A percentile compares a stretch with the other conserved stretches of the same genome.
Evolutionary conservation across 2,888 invertebrate genomes (phyloP).

Genomic region (Bibio marci): DNA sequence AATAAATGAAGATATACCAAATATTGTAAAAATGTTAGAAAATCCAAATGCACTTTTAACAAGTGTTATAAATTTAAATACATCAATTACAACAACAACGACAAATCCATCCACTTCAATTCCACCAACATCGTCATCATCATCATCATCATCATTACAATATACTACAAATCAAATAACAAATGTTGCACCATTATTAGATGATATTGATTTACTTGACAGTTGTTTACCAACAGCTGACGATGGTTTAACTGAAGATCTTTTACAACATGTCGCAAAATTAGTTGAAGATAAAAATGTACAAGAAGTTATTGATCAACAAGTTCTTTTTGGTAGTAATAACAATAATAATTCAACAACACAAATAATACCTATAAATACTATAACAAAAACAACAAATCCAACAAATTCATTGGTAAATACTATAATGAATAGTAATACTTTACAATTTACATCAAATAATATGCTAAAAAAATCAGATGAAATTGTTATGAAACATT

Average conservation of each 20-base stretch:
- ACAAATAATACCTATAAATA: too few relatives aligned
- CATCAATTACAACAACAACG: neutral
- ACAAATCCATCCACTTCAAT: neutral
- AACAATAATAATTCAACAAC: neutral
- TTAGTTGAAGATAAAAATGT: conserved; percentile 51
- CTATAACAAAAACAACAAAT: neutral
- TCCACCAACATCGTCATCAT: neutral
- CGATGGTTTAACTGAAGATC: conserved; percentile 49
- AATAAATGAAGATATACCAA: conserved; percentile 23
- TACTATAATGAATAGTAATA: neutral
- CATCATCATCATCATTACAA: too few relatives aligned
- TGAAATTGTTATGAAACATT: neutral
- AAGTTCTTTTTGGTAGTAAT: conserved; percentile 32
- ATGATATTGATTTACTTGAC: conserved; percentile 23
- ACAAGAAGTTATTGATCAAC: conserved; percentile 55
- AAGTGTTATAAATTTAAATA: neutral
- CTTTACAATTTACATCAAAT: neutral
- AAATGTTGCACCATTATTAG: conserved; percentile 16
- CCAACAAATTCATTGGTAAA: neutral
- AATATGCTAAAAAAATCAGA: neutral
- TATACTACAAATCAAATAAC: neutral
- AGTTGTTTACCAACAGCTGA: conserved; percentile 45
- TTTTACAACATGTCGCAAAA: conserved; percentile 55
- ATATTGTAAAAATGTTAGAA: conserved; percentile 34
- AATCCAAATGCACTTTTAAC: conserved; percentile 13